phyloP scores from a whole-genome alignment of 2,888 invertebrate genomes.

The Lycophotia porphyrea region DNA sequence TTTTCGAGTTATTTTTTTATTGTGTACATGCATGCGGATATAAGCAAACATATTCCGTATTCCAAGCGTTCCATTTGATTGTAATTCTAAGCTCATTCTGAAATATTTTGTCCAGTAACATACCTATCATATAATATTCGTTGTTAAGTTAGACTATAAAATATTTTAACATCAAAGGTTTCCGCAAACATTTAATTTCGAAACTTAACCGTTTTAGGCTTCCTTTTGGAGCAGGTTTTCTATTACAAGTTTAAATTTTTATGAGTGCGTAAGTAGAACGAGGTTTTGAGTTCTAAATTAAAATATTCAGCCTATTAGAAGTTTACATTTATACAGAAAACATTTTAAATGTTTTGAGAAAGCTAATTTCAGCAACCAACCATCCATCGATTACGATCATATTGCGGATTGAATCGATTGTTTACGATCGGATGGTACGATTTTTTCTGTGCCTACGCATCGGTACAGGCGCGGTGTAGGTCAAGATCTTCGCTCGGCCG shows the following conservation, averaged over 20 bases:
- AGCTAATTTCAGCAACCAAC: constrained; percentile 20
- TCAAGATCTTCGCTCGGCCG: constrained; percentile 81
- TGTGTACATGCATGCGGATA: constrained; percentile 31
- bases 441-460: constrained; percentile 69
- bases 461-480: constrained; percentile 74
- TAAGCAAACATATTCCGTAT: constrained; percentile 34
- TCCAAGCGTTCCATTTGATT: constrained; percentile 11
- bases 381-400: constrained; percentile 48
- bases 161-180: not conserved
- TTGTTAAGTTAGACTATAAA: not conserved
- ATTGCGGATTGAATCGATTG: constrained; percentile 62
- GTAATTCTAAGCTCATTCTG: constrained; percentile 10
- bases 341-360: constrained; percentile 30
- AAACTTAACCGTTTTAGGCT: not conserved
- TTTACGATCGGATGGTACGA: constrained; percentile 62
- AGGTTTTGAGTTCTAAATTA: not conserved
- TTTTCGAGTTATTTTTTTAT: constrained; percentile 5
- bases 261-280: not conserved
- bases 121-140: not conserved
- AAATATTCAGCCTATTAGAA: not conserved
- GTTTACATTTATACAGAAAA: not conserved
- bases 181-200: constrained; percentile 8
- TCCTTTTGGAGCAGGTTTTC: not conserved
- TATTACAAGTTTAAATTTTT: not conserved
- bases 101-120: not conserved